Conservation (phyloP, 2,797 vertebrate species). For the Platalea minor region DNA sequence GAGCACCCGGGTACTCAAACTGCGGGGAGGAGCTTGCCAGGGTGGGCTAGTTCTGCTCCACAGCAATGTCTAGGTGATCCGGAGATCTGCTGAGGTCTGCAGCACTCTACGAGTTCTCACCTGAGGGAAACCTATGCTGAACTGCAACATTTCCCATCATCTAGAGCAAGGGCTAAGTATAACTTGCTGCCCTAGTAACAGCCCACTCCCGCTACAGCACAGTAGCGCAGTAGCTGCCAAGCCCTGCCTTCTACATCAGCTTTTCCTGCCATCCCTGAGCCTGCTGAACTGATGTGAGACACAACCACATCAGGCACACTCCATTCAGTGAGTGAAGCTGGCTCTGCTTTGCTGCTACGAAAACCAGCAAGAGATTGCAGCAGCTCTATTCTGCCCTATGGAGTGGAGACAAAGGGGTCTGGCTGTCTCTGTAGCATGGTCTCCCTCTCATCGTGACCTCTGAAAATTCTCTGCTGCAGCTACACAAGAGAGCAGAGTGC, state of each 20-base stretch:
- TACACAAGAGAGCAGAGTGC: not conserved
- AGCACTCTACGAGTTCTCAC: accelerated
- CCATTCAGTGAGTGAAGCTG: not conserved
- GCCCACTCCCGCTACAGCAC: not conserved
- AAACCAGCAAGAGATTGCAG: not conserved
- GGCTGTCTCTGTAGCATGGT: not conserved
- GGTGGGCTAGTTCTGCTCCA: not conserved
- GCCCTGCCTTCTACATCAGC: not conserved
- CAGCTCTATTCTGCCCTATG: not conserved
- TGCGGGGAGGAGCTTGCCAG: not conserved
- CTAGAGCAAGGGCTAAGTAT: not conserved
- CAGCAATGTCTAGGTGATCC: accelerated
- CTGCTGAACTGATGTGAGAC: not conserved
- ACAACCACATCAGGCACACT: not conserved
- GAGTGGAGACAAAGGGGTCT: not conserved
- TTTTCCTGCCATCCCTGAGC: not conserved
- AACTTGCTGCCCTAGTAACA: not conserved
- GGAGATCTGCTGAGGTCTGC: not conserved
- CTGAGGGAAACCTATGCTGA: not conserved
- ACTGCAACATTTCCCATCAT: not conserved
- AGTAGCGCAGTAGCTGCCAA: not conserved
- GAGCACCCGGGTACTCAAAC: not conserved
- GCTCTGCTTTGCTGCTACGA: not conserved
- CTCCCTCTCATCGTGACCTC: not conserved
- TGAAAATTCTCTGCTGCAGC: not conserved